Conservation (phyloP, 2,113 vertebrate species). For the Perccottus glenii region DNA sequence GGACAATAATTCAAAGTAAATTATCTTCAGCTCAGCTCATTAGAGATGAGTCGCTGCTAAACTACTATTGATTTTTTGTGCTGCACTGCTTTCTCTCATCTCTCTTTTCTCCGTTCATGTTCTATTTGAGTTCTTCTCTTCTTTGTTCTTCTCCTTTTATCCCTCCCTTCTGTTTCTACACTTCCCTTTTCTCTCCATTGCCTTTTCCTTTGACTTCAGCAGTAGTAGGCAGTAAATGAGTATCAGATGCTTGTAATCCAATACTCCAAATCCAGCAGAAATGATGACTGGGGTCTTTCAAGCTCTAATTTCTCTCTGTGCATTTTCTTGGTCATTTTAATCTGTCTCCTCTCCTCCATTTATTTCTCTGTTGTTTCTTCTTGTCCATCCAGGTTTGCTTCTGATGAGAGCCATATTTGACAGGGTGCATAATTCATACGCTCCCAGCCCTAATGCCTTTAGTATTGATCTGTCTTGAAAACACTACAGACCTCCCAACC, state of each 20-base stretch:
- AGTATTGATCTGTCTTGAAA: constrained; percentile 89
- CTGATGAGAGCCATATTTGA: constrained; percentile 89
- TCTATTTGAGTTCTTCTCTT: constrained; percentile 7
- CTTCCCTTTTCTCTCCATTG: constrained; percentile 11
- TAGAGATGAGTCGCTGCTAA: constrained; percentile 70
- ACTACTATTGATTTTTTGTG: constrained; percentile 75
- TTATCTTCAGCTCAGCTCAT: constrained; percentile 64
- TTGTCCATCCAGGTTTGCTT: constrained; percentile 33
- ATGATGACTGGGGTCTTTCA: constrained; percentile 91
- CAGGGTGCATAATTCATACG: constrained; percentile 96
- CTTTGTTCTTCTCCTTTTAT: constrained; percentile 4
- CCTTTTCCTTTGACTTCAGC: constrained; percentile 66
- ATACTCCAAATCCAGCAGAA: constrained; percentile 90
- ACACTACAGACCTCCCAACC: constrained; percentile 20
- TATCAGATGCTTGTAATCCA: constrained; percentile 98
- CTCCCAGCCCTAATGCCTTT: constrained; percentile 90
- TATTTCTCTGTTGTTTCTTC: constrained; percentile 40
- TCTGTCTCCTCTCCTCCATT: background rate
- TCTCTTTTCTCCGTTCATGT: background rate
- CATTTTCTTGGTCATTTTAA: constrained; percentile 16
- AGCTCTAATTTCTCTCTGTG: constrained; percentile 52
- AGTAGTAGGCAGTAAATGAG: constrained; percentile 88
- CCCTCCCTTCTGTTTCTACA: background rate
- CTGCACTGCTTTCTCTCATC: constrained; percentile 10
- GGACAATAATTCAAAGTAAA: constrained; percentile 66